Base-by-base conservation (phyloP, 2,113 vertebrate species). In the Sisor rabdophorus region DNA sequence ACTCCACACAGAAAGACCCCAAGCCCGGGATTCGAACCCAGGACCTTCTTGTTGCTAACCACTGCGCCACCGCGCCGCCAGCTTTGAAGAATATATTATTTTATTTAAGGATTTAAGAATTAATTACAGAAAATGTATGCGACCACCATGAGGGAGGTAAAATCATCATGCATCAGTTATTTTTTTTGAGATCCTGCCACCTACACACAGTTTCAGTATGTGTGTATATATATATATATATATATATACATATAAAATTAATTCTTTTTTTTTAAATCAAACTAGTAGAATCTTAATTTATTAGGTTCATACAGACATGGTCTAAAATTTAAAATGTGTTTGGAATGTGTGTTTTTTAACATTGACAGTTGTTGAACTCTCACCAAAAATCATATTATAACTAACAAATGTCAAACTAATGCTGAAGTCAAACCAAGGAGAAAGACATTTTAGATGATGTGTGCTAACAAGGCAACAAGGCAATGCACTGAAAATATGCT, bases 401-500 rank as follows among this genome's bases (percentile, higher is more conserved):
- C 73, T 69, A 69, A 63, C 73, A 75, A 52, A 75, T 75, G 73
- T 75, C 73, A 75, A 75, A 67, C 68, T 40, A 68, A 67, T 65
- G 75, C 56, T 60, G 47, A 11, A 77, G 28, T 48, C 65, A 40
- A 73, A 65, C 68, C 36, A 61, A 28, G 47, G 0, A 47, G 71
- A 73, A 77, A 28, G 32, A 73, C 59, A 68, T 85, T 73, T 67
- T 75, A 79, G 71, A 67, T 82, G 79, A 70, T 75, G 70, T 77
- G 75, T 76, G 58, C 65, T 78, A 72, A 78, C 71, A 52, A 84
- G 85, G 84, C 79, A 84, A 87, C 64, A 65, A 82, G 75, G 68
- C 54, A 30, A 44, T 73, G 58, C 78, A 85, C 26, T 83, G 82
- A 75, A 84, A 74, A 82, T 83, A 36, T 88, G 87, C 84, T 81